Evolutionary conservation across 2,797 vertebrate species (phyloP), one percentile per base, ranked within the genome.

Genomic region (Trematomus bernacchii): DNA sequence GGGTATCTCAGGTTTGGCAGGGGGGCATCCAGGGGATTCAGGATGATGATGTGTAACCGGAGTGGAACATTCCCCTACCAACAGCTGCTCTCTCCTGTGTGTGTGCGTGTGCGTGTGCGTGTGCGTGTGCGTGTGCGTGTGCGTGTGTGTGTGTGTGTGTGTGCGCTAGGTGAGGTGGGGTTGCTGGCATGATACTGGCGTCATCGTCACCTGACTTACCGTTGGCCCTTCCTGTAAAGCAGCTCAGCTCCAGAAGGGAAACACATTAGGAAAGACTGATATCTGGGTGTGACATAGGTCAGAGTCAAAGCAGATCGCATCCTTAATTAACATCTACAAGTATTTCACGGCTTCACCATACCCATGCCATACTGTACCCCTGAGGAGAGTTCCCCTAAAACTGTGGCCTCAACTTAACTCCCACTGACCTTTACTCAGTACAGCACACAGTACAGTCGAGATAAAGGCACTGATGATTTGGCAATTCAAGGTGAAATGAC

Each of bases 11-110:
- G 83, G 75, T 62, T 71, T 73, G 58, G 61, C 13, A 21, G 57
- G 51, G 66, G 40, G 66, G 73, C 48, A 64, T 86, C 66, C 37
- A 57, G 73, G 80, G 76, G 76, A 83, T 63, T 83, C 68, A 58
- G 77, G 72, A 77, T 77, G 84, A 84, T 79, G 75, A 65, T 66
- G 80, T 83, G 84, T 85, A 92, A 91, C 88, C 51, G 43, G 89
- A 91, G 85, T 16, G 10, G 90, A 88, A 90, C 86, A 86, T 92
- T 90, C 89, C 89, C 80, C 74, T 52, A 76, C 66, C 18, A 82
- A 80, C 93, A 94, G 92, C 92, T 93, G 93, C 81, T 86, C 64
- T 69, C 47, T 69, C 50, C 42, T 67, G 27, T 46, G 42, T 44
- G 72, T 42, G 79, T 54, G 43, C 52, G 71, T 60, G 63, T 14